These are phyloP conservation scores for Penelope pileata DNA, from an alignment of 2,113 vertebrate genomes.

Conservation along the genomic window DNA sequence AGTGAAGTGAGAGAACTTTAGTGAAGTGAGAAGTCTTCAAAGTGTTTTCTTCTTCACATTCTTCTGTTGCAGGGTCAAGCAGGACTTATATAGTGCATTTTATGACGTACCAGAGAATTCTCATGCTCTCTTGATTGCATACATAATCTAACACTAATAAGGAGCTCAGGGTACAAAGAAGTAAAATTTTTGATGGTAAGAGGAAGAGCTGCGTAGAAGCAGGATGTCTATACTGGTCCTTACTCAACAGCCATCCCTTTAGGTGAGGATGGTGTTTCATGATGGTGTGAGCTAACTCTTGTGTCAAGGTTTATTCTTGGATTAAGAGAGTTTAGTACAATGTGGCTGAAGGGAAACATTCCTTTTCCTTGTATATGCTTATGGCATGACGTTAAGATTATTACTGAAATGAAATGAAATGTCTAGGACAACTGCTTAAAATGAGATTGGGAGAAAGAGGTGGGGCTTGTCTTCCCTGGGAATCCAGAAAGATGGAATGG, in stretches of 20 bases:
- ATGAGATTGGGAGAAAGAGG: background rate
- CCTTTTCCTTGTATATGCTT: background rate
- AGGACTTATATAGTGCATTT: background rate
- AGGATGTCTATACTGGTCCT: background rate
- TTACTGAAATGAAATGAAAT: conserved; percentile 10
- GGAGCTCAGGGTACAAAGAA: background rate
- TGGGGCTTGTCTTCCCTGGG: background rate
- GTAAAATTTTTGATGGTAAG: background rate
- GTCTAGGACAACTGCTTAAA: background rate
- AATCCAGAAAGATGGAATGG: background rate
- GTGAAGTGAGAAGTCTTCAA: background rate
- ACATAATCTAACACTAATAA: background rate
- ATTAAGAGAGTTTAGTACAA: background rate
- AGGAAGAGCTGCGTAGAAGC: background rate
- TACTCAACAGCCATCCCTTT: background rate
- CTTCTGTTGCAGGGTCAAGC: background rate
- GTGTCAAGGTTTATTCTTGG: background rate
- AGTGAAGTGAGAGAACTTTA: background rate
- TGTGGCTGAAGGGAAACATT: background rate
- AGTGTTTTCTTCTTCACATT: background rate
- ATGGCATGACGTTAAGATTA: background rate
- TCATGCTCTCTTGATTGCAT: background rate
- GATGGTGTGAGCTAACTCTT: background rate
- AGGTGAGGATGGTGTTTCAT: background rate
- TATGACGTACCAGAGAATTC: background rate